A percentile compares a stretch with the other conserved stretches of the same genome.
These are phyloP conservation scores for Sarcophaga subvicina DNA, from an alignment of 2,888 invertebrate species.

Conservation along the genomic window DNA sequence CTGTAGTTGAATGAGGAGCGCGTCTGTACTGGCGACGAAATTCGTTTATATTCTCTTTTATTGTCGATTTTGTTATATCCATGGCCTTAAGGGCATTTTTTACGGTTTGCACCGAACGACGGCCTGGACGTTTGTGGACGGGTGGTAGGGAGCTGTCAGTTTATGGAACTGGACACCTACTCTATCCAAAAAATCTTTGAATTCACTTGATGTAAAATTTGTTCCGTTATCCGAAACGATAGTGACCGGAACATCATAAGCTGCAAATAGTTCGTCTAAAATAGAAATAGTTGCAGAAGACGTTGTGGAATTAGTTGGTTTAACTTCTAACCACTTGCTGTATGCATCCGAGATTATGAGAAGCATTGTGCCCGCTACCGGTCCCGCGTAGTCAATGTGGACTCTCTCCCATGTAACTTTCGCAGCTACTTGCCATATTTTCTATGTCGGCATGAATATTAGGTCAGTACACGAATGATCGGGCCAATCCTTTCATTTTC, in stretches of 20 bases:
- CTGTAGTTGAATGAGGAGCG: conserved; percentile 35
- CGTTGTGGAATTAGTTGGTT: conserved; percentile 18
- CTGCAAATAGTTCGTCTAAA: conserved; percentile 68
- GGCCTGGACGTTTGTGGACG: conserved; percentile 61
- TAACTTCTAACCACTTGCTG: conserved; percentile 43
- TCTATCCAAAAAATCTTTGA: conserved; percentile 48
- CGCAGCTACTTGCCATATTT: conserved; percentile 1
- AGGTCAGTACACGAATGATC: conserved; percentile 57
- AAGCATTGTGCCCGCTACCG: conserved; percentile 74
- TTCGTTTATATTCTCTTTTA: conserved; percentile 52
- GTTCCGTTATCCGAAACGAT: conserved; percentile 72
- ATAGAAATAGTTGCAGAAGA: conserved; percentile 53
- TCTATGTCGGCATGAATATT: conserved; percentile 30
- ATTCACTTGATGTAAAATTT: conserved; percentile 56
- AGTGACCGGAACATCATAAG: conserved; percentile 71
- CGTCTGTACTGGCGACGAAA: conserved; percentile 55
- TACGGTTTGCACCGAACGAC: conserved; percentile 39
- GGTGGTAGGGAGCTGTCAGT: conserved; percentile 67
- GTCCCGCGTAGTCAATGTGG: conserved; percentile 79
- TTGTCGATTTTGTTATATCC: conserved; percentile 24
- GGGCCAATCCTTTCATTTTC: conserved; percentile 46
- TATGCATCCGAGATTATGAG: conserved; percentile 73
- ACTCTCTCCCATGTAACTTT: conserved; percentile 46
- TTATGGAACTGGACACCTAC: conserved; percentile 65
- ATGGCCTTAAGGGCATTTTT: conserved; percentile 64